Evolutionary conservation across 2,797 vertebrate genomes (phyloP).

Genomic region (Harpagifer antarcticus): DNA sequence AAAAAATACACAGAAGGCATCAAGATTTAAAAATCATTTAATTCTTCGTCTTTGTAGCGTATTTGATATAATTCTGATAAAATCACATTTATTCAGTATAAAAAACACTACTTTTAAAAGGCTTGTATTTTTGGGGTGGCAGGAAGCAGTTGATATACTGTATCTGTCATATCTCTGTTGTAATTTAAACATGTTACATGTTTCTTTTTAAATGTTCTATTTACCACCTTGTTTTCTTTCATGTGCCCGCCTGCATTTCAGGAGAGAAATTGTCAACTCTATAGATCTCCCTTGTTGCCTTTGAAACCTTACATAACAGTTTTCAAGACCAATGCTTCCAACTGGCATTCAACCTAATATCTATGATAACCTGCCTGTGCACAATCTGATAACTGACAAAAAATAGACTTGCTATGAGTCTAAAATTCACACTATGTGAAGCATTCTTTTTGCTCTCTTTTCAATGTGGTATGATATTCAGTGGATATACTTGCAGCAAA

Average conservation of each 20-base stretch:
- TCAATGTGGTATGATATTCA: conserved; percentile 5
- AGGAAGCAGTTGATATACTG: neutral
- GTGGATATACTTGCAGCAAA: conserved; percentile 18
- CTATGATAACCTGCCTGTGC: neutral
- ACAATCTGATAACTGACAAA: neutral
- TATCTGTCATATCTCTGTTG: neutral
- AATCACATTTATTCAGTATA: neutral
- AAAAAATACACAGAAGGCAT: conserved; percentile 13
- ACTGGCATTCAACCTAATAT: neutral
- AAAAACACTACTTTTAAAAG: neutral
- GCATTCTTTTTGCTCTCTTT: neutral
- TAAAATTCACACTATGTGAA: conserved; percentile 4
- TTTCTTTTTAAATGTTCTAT: neutral
- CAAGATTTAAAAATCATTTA: neutral
- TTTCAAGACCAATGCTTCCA: neutral
- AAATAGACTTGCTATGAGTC: neutral
- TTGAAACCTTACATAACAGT: neutral
- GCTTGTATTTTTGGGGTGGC: neutral
- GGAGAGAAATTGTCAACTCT: neutral
- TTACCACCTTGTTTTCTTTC: conserved; percentile 2
- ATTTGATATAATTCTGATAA: conserved; percentile 10
- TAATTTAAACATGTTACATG: neutral
- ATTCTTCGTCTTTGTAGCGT: neutral
- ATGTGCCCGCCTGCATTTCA: neutral
- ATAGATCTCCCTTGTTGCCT: neutral